Evolutionary conservation across 2,888 invertebrate genomes (phyloP), one percentile per base, ranked within the genome.

Genomic region (Phortica okadai): DNA sequence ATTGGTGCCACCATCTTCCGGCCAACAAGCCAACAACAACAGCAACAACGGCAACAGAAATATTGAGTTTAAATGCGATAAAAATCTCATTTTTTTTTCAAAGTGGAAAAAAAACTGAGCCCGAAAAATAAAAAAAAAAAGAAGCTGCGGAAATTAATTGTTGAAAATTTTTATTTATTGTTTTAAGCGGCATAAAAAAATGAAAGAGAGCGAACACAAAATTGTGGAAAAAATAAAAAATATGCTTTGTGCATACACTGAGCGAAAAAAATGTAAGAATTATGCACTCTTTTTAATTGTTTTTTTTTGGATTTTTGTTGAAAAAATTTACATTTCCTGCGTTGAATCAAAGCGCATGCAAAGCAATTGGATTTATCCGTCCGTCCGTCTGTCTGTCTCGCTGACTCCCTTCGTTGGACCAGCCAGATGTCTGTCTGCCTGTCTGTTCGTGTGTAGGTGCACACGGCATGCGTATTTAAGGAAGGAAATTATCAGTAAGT

Each of bases 101-200:
- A 33, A 4, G 45, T 45, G 33, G 1, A 2, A 33, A 33, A 50
- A 50, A 72, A 72, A 33, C 56, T 83, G 80, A 83, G 80, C 69
- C 10, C 14, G 25, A 70, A 16, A 70, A 70, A 70, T 44, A 25
- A 70, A 70, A 70, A 45, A 33, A 33, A 33, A 33, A 4, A 6
- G 0, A 72, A 72, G 54, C 56, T 83, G 80, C 84, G 80, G 81
- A 87, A 84, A 86, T 86, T 86, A 86, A 86, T 86, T 86, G 85
- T 79, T 83, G 41, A 82, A 82, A 79, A 80, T 80, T 74, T 79
- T 84, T 77, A 88, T 86, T 86, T 88, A 88, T 86, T 86, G 85
- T 83, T 62, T 83, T 78, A 82, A 82, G 82, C 77, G 79, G 67
- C 44, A 72, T 54, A 72, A 50, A 25, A 70, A 50, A 6, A 11